Conservation (phyloP, 2,113 vertebrate species). For the Saiga tatarica region DNA sequence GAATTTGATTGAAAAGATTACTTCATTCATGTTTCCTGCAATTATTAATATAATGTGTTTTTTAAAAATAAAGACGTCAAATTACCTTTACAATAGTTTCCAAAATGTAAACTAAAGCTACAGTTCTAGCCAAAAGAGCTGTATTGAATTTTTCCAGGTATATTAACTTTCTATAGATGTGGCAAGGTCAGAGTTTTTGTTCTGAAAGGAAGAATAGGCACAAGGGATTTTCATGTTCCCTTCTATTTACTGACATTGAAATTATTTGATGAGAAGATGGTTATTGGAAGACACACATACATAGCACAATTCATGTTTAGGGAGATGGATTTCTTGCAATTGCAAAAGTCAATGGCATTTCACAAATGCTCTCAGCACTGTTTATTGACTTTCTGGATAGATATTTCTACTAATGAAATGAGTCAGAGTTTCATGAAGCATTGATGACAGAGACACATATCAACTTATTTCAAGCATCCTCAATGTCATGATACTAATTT, state of each 20-base stretch:
- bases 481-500: not conserved
- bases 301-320: slow-evolving; percentile 38
- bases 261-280: slow-evolving; percentile 52
- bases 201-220: slow-evolving; percentile 40
- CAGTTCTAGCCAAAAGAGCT: not conserved
- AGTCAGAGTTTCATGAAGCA: slow-evolving; percentile 38
- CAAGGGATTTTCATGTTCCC: slow-evolving; percentile 40
- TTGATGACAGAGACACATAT: slow-evolving; percentile 27
- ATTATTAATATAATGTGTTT: slow-evolving; percentile 57
- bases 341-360: slow-evolving; percentile 69
- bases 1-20: slow-evolving; percentile 58
- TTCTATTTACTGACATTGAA: slow-evolving; percentile 66
- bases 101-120: slow-evolving; percentile 54
- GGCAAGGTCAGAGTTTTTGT: slow-evolving; percentile 51
- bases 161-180: slow-evolving; percentile 48
- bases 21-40: slow-evolving; percentile 21
- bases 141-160: slow-evolving; percentile 45
- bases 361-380: slow-evolving; percentile 58
- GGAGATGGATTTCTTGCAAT: slow-evolving; percentile 59
- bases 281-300: slow-evolving; percentile 64
- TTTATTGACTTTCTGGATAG: slow-evolving; percentile 65
- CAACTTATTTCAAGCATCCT: not conserved
- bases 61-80: slow-evolving; percentile 50
- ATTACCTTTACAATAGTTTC: slow-evolving; percentile 49
- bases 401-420: slow-evolving; percentile 59